Conservation (phyloP, 2,888 invertebrate genomes). For the Rhogogaster chlorosoma region DNA sequence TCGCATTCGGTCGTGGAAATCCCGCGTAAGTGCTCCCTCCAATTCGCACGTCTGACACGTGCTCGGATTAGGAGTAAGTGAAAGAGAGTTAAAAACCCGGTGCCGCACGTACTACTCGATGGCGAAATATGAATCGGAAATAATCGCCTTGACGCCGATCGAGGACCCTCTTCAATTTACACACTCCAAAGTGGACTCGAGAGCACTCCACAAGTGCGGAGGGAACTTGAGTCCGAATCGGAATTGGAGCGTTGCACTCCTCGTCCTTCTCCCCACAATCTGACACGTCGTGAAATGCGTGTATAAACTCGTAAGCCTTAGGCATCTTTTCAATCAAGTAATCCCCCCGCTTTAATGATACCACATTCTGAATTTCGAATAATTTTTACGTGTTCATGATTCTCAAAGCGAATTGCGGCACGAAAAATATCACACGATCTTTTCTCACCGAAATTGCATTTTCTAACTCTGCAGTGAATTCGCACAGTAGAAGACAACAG, state of each 20-base stretch:
- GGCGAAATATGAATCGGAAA: not conserved
- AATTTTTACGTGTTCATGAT: too few species aligned
- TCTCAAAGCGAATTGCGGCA: too few species aligned
- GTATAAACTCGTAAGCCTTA: not conserved
- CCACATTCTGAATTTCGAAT: too few species aligned
- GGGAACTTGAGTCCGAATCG: not conserved
- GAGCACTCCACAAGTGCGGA: not conserved
- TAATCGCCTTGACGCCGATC: constrained; percentile 22
- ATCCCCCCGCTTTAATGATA: too few species aligned
- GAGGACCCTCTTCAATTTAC: constrained; percentile 39
- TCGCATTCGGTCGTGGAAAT: not conserved
- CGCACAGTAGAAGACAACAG: not conserved
- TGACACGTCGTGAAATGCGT: not conserved
- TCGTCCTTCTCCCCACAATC: not conserved
- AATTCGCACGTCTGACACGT: not conserved
- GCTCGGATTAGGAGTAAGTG: not conserved
- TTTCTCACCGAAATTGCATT: too few species aligned
- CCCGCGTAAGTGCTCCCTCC: not conserved
- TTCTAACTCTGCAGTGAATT: not conserved
- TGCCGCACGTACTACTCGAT: not conserved
- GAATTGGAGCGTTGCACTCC: not conserved
- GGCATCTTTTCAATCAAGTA: too few species aligned
- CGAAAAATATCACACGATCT: too few species aligned
- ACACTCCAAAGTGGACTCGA: constrained; percentile 20
- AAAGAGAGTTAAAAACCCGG: not conserved